These are phyloP conservation scores for Pygmarrhopalites habei DNA, from an alignment of 1,140 invertebrate genomes.

Conservation along the genomic window DNA sequence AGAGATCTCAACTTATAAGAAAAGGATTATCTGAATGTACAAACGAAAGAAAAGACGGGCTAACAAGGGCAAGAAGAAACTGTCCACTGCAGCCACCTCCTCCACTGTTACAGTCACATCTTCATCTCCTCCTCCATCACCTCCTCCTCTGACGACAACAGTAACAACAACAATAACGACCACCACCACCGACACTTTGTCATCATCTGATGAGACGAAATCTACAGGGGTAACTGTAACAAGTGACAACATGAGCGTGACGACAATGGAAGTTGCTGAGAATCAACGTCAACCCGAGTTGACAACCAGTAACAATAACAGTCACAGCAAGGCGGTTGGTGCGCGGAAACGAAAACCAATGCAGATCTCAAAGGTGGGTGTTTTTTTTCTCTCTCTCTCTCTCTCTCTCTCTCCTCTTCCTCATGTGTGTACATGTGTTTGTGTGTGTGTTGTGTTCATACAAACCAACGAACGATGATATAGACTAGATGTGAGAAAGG, in stretches of 20 bases:
- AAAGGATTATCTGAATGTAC: slow-evolving; percentile 22
- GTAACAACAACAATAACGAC: too few species aligned
- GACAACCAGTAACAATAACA: not conserved
- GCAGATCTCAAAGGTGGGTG: slow-evolving; percentile 35
- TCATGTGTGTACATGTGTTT: too few species aligned
- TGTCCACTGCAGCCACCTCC: slow-evolving; percentile 7
- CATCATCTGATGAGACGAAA: not conserved
- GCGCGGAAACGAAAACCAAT: slow-evolving; percentile 36
- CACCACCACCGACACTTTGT: not conserved
- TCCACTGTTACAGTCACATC: not conserved
- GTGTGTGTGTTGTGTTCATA: too few species aligned
- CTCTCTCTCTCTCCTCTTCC: too few species aligned
- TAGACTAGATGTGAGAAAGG: too few species aligned
- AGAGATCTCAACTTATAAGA: too few species aligned
- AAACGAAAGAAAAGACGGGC: slow-evolving; percentile 23
- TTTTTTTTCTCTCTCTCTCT: too few species aligned
- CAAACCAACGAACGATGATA: too few species aligned
- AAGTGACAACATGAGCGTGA: slow-evolving; percentile 26
- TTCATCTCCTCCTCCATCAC: too few species aligned
- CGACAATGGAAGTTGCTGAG: slow-evolving; percentile 29
- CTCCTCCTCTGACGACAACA: too few species aligned
- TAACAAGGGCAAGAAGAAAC: slow-evolving; percentile 24
- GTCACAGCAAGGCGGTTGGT: slow-evolving; percentile 30
- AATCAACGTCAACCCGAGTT: slow-evolving; percentile 1
- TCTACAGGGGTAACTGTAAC: too few species aligned